phyloP scores from a whole-genome alignment of 2,888 invertebrate species.

The Drosophila neoperkinsi region DNA sequence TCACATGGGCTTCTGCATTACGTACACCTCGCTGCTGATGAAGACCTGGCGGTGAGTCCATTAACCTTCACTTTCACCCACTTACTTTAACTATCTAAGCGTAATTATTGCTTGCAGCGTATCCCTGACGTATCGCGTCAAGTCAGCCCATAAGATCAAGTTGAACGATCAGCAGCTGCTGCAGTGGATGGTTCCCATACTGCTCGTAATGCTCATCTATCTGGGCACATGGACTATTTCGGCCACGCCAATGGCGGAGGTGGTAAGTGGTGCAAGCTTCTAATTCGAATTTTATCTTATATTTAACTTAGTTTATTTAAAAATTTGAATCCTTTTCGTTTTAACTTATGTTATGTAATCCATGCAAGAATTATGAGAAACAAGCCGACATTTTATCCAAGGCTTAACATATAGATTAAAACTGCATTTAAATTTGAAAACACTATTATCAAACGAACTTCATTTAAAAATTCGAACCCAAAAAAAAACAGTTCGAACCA shows the following conservation, averaged over 20 bases:
- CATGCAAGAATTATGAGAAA: not conserved
- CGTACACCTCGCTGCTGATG: slow-evolving; percentile 96
- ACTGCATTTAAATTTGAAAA: not conserved
- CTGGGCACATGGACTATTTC: slow-evolving; percentile 96
- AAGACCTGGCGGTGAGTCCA: slow-evolving; percentile 95
- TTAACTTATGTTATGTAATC: not conserved
- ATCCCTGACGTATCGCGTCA: slow-evolving; percentile 95
- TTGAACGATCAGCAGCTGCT: slow-evolving; percentile 96
- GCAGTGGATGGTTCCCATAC: slow-evolving; percentile 96
- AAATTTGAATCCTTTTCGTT: not conserved
- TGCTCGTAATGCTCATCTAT: slow-evolving; percentile 95
- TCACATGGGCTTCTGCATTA: slow-evolving; percentile 96
- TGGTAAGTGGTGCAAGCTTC: slow-evolving; percentile 85
- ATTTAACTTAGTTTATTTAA: not conserved
- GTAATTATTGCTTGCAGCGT: slow-evolving; percentile 87
- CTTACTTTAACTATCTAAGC: not conserved
- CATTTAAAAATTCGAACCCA: no score
- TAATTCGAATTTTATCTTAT: not conserved
- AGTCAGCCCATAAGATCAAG: slow-evolving; percentile 96
- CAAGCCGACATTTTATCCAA: no score
- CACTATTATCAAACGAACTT: no score
- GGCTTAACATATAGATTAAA: no score
- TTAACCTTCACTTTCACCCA: not conserved
- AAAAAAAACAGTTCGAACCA: no score
- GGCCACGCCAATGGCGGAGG: slow-evolving; percentile 93